Conservation (phyloP, 2,797 vertebrate species). For the Pristis pectinata region DNA sequence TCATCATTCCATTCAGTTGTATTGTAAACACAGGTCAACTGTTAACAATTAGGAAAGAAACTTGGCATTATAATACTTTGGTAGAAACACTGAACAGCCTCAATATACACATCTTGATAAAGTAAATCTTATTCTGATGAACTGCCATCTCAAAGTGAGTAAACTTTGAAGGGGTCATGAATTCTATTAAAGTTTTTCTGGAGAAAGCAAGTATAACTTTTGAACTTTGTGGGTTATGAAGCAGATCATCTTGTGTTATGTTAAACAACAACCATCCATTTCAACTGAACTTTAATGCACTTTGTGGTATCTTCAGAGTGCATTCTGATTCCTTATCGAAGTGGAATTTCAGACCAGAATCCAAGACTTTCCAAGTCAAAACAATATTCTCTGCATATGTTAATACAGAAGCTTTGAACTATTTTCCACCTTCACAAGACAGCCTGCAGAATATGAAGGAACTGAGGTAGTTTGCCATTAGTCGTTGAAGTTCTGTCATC, state of each 20-base stretch:
- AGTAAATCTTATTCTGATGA: background rate
- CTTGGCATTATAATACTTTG: too few species aligned
- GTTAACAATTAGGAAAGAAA: too few species aligned
- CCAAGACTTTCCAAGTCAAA: background rate
- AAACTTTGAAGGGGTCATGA: background rate
- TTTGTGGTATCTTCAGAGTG: background rate
- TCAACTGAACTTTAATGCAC: background rate
- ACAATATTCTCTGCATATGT: background rate
- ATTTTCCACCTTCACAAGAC: background rate
- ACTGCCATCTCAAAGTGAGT: background rate
- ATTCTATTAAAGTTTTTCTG: background rate
- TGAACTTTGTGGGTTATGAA: background rate
- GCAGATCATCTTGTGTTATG: background rate
- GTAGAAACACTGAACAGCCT: too few species aligned
- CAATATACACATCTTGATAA: background rate
- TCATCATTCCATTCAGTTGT: too few species aligned
- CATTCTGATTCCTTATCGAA: background rate
- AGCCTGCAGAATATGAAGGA: background rate
- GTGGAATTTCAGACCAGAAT: background rate
- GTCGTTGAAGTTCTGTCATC: too few species aligned
- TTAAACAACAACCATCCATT: background rate
- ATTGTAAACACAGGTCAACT: too few species aligned
- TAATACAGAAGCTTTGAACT: background rate
- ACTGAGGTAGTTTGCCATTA: background rate
- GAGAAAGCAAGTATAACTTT: background rate